Percentiles rank a stretch among this genome's conserved stretches.
phyloP scores from a whole-genome alignment of 2,113 vertebrate genomes.

The Sinosuthora webbiana region DNA sequence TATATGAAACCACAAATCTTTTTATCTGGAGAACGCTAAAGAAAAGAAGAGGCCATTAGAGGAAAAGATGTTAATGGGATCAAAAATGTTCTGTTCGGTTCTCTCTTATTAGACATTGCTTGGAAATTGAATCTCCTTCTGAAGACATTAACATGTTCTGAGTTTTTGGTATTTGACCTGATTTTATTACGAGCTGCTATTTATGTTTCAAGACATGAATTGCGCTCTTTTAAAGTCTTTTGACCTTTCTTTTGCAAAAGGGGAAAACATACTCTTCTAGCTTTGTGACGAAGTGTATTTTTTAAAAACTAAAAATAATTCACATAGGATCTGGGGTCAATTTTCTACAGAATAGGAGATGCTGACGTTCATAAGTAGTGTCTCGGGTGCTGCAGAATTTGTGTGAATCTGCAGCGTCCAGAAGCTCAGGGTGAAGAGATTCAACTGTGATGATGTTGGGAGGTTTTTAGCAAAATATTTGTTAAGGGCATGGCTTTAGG shows the following conservation, averaged over 20 bases:
- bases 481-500: not conserved
- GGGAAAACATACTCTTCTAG: not conserved
- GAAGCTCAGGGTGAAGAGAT: not conserved
- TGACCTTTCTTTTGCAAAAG: not conserved
- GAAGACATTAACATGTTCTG: not conserved
- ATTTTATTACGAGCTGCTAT: not conserved
- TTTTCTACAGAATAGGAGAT: not conserved
- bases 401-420: not conserved
- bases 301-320: not conserved
- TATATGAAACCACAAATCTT: not conserved
- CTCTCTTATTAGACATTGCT: not conserved
- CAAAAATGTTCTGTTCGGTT: not conserved
- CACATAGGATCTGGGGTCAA: accelerated
- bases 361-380: not conserved
- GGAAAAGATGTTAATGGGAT: not conserved
- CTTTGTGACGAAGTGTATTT: not conserved
- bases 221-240: not conserved
- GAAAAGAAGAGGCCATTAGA: not conserved
- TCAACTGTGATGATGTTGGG: not conserved
- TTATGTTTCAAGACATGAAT: not conserved
- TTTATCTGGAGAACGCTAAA: not conserved
- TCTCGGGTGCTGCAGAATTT: not conserved
- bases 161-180: not conserved
- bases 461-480: not conserved
- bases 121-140: conserved; percentile 5